These are phyloP conservation scores for Meandrusa payeni DNA, from an alignment of 2,888 invertebrate species.

Conservation along the genomic window DNA sequence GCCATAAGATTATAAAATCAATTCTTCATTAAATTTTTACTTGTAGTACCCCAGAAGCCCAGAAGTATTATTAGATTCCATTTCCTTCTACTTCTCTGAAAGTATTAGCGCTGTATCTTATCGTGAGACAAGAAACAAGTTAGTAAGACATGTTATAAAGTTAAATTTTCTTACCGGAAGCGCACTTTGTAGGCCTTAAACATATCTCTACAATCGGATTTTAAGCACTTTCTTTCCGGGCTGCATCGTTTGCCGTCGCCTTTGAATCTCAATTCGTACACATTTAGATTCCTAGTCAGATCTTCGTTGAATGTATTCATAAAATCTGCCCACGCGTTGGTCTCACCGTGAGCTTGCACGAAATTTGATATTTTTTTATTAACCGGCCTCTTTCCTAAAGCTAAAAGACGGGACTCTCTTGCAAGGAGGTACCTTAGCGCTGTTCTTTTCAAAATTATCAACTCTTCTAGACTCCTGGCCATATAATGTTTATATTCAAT, in stretches of 20 bases:
- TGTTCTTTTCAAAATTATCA: constrained; percentile 54
- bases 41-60: no score
- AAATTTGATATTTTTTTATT: constrained; percentile 64
- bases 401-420: constrained; percentile 53
- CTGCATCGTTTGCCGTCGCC: constrained; percentile 29
- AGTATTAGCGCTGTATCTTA: no score
- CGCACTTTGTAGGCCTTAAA: constrained; percentile 34
- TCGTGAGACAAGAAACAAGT: no score
- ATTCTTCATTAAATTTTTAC: no score
- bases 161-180: neutral
- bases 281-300: constrained; percentile 58
- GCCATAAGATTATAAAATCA: no score
- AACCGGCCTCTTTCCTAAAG: constrained; percentile 56
- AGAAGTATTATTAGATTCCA: no score
- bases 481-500: constrained; percentile 47
- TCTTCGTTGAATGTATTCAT: constrained; percentile 60
- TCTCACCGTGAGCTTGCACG: constrained; percentile 47
- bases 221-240: constrained; percentile 34
- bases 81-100: no score
- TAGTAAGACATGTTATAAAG: no score
- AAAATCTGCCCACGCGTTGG: constrained; percentile 50
- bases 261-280: constrained; percentile 44
- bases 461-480: constrained; percentile 61
- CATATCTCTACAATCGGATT: constrained; percentile 41
- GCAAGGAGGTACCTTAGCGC: constrained; percentile 55